Conservation (phyloP, 2,113 vertebrate species). For the Siphamia tubifer region DNA sequence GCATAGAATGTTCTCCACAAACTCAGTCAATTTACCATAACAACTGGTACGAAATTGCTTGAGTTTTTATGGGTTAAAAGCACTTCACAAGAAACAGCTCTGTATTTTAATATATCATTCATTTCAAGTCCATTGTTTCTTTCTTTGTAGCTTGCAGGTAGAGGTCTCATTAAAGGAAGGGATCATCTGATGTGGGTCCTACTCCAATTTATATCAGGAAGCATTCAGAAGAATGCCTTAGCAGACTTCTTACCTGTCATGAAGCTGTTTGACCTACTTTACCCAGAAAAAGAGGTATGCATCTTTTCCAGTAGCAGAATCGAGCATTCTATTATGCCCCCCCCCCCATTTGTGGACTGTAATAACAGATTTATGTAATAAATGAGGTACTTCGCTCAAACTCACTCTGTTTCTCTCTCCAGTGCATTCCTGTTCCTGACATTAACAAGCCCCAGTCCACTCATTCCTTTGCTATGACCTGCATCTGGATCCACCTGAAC, state of each 20-base stretch:
- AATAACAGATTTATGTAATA: neutral
- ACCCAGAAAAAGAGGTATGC: constrained; percentile 96
- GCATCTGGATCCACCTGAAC: constrained; percentile 99
- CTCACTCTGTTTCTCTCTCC: neutral
- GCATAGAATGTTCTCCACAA: no score
- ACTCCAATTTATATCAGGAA: constrained; percentile 98
- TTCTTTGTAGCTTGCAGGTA: constrained; percentile 89
- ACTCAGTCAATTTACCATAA: no score
- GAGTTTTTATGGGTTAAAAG: no score
- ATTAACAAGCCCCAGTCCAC: constrained; percentile 99
- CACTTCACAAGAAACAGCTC: no score
- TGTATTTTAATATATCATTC: no score
- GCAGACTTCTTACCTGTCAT: constrained; percentile 98
- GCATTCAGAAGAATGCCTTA: constrained; percentile 97
- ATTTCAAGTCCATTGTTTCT: neutral
- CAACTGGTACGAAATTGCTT: no score
- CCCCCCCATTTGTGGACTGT: no score
- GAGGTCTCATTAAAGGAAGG: constrained; percentile 97
- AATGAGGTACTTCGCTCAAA: neutral
- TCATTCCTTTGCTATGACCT: constrained; percentile 98
- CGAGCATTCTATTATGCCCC: no score
- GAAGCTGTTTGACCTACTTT: constrained; percentile 98
- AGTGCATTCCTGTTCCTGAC: constrained; percentile 98
- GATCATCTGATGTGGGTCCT: constrained; percentile 99
- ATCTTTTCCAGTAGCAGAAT: neutral